phyloP scores from a whole-genome alignment of 2,888 invertebrate species.

The Acrobeloides nanus region DNA sequence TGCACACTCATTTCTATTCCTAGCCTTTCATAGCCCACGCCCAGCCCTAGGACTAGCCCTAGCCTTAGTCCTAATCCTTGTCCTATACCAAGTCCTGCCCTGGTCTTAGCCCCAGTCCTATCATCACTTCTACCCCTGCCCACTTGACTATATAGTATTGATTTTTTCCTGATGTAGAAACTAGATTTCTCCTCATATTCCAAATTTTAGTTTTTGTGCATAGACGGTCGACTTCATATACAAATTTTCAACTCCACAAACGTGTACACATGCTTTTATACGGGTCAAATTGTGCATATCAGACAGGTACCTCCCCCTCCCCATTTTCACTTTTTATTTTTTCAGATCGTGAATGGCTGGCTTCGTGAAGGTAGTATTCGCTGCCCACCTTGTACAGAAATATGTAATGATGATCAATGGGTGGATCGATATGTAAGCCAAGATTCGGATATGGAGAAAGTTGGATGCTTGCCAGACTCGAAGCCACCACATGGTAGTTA shows the following conservation, averaged over 20 bases:
- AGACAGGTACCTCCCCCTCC: slow-evolving; percentile 32
- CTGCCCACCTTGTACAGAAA: slow-evolving; percentile 80
- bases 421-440: too few species aligned
- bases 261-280: slow-evolving; percentile 74
- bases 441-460: too few species aligned
- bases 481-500: slow-evolving; percentile 11
- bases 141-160: too few species aligned
- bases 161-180: too few species aligned
- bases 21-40: too few species aligned
- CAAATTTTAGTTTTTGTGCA: slow-evolving; percentile 54
- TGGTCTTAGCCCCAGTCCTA: too few species aligned
- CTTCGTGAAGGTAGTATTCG: slow-evolving; percentile 81
- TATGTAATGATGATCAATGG: slow-evolving; percentile 62
- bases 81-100: too few species aligned
- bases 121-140: too few species aligned
- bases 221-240: slow-evolving; percentile 52
- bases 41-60: too few species aligned
- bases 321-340: neutral
- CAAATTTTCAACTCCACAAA: slow-evolving; percentile 74
- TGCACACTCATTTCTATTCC: too few species aligned
- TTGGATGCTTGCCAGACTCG: neutral
- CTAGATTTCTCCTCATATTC: too few species aligned
- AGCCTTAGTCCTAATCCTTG: too few species aligned
- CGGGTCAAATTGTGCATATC: slow-evolving; percentile 67
- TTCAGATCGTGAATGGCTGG: slow-evolving; percentile 67